Base-by-base conservation (phyloP, 2,797 vertebrate species). In the Eremophila alpestris region DNA sequence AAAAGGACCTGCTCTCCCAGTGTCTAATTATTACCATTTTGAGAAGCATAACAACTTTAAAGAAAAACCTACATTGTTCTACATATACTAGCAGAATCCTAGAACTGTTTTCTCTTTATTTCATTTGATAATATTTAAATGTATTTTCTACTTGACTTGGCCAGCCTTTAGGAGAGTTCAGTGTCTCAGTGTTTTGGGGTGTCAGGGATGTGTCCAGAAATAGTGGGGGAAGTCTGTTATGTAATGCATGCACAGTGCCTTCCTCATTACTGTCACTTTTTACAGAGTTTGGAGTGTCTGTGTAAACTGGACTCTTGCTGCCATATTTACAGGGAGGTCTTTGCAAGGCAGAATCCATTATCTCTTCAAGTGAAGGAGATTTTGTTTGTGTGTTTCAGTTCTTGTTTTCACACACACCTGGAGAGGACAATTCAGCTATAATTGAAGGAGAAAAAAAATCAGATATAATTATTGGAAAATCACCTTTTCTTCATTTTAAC, bases 281-380 rank as follows among this genome's bases (percentile, higher is more conserved):
- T 11, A 75, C 8, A 26, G 23, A 62, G 54, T 59, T 65, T 34
- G 3, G 51, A 80, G 30, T 58, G 40, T 45, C 36, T 73, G 13
- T 73, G 13, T 36, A 10, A 43, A 16, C 18, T 81, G 21, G 27
- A 62, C 30, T 16, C 52, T 77, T 38, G 2, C n/a, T 73, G 38
- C 13, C 13, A 27, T 2, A 4, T 64, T 85, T 56, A 54, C 32
- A 77, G 34, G 5, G 3, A 10, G 20, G 45, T 68, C 97, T 97
- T 86, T 98, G 97, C 92, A 11, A 96, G 74, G 97, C 97, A 75
- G 98, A 98, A 77, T 98, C 98, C 65, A 93, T 97, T 45, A 98
- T 94, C 49, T 98, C 97, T 92, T 99, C 98, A 87, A 97, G 97
- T 0, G 98, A 98, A 79, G 96, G 98, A 96, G 98, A 98, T 95